A percentile compares a stretch with the other conserved stretches of the same genome.
These are phyloP conservation scores for Criorhina ranunculi DNA, from an alignment of 2,888 invertebrate species.

Conservation along the genomic window DNA sequence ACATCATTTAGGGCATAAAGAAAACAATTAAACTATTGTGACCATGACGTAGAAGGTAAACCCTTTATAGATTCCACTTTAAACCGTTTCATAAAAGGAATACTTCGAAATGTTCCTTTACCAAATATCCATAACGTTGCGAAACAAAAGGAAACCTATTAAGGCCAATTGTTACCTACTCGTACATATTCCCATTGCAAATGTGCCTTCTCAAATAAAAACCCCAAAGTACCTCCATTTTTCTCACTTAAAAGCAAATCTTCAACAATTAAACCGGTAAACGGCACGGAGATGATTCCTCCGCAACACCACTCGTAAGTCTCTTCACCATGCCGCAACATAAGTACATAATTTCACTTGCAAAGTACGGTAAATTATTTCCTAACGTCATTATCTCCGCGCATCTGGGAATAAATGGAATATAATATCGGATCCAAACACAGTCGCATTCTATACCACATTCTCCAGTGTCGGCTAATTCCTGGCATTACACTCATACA, in stretches of 20 bases:
- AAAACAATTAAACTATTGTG: background rate
- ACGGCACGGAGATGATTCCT: constrained; percentile 42
- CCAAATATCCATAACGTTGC: constrained; percentile 26
- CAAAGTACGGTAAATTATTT: constrained; percentile 71
- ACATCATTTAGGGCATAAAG: no score
- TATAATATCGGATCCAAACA: constrained; percentile 60
- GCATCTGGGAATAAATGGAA: constrained; percentile 64
- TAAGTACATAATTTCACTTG: constrained; percentile 71
- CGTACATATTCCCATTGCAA: constrained; percentile 1
- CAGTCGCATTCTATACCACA: constrained; percentile 40
- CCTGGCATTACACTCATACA: constrained; percentile 38
- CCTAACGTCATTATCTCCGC: constrained; percentile 69
- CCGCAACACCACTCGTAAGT: background rate
- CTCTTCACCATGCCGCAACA: constrained; percentile 14
- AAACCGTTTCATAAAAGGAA: background rate
- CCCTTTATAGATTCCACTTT: background rate
- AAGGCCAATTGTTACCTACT: constrained; percentile 31
- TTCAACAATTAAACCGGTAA: constrained; percentile 67
- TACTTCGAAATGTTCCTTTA: constrained; percentile 12
- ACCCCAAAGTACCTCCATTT: constrained; percentile 54
- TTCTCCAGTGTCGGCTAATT: constrained; percentile 50
- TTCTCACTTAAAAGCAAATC: constrained; percentile 67
- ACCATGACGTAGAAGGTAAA: background rate
- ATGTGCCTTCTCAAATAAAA: constrained; percentile 34
- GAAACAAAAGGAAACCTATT: constrained; percentile 33